A percentile compares a stretch with the other conserved stretches of the same genome.
These are phyloP conservation scores for Drosophila pseudoobscura DNA, from an alignment of 1,140 invertebrate genomes.

Conservation along the genomic window DNA sequence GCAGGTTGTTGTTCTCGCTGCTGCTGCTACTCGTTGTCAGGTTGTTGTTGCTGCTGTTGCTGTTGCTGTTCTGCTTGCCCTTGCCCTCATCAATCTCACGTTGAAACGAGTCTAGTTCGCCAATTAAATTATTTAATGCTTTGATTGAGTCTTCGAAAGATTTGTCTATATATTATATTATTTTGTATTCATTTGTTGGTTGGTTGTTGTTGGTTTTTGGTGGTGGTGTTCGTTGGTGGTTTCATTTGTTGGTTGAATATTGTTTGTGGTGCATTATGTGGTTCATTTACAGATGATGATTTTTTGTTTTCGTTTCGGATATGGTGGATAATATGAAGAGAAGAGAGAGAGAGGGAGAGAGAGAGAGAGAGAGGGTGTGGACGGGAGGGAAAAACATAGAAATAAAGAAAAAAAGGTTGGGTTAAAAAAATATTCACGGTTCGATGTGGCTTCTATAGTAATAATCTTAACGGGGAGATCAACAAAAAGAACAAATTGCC, in stretches of 20 bases:
- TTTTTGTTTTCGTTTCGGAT: constrained; percentile 15
- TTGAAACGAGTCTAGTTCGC: constrained; percentile 83
- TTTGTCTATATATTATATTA: constrained; percentile 70
- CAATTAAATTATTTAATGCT: constrained; percentile 84
- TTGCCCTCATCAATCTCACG: constrained; percentile 83
- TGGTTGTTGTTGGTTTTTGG: constrained; percentile 45
- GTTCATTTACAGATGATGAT: constrained; percentile 39
- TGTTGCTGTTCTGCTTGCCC: constrained; percentile 60
- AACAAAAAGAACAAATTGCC: constrained; percentile 3
- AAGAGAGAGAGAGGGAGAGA: constrained; percentile 12
- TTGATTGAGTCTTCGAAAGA: constrained; percentile 83
- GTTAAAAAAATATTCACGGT: constrained; percentile 53
- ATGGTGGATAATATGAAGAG: constrained; percentile 34
- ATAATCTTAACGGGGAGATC: no score
- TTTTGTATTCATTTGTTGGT: constrained; percentile 54
- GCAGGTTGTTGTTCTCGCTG: constrained; percentile 45
- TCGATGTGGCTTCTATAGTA: constrained; percentile 4
- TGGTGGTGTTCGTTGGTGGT: constrained; percentile 38
- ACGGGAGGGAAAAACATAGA: constrained; percentile 45
- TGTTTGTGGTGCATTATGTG: constrained; percentile 30
- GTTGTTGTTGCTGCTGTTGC: constrained; percentile 36
- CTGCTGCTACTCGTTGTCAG: constrained; percentile 30
- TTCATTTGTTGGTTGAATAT: constrained; percentile 27
- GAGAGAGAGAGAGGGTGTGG: constrained; percentile 8
- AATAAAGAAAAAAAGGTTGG: constrained; percentile 44